phyloP scores from a whole-genome alignment of 37 sponge, comb jelly and placozoan species.

The Sycon ciliatum region DNA sequence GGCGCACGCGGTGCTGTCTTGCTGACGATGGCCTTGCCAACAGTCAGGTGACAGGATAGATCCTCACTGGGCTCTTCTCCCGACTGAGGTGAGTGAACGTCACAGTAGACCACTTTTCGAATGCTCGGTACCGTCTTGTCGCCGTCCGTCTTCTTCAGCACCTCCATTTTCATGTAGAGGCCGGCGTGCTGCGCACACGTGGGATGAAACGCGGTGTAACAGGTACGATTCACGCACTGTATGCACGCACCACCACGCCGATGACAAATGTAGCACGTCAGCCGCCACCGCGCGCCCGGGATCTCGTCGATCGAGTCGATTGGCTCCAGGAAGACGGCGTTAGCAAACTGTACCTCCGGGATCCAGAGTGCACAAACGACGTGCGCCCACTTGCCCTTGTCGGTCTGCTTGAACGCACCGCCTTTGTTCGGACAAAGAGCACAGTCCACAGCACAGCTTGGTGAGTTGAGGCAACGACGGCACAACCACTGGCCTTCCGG shows the following conservation, averaged over 20 bases:
- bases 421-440: conserved; percentile 92
- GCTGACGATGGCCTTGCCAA: neutral
- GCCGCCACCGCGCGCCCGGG: conserved; percentile 90
- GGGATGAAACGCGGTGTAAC: conserved; percentile 94
- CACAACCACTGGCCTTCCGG: conserved; percentile 99
- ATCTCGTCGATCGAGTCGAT: conserved; percentile 90
- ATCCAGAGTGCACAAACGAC: conserved; percentile 98
- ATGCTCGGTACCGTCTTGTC: conserved; percentile 50
- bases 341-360: conserved; percentile 94
- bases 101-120: conserved; percentile 82
- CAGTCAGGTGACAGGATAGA: no score
- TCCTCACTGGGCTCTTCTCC: no score
- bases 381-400: conserved; percentile 85
- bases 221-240: conserved; percentile 91
- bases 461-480: conserved; percentile 86
- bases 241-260: conserved; percentile 83
- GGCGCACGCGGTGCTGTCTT: conserved; percentile 12
- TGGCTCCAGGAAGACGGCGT: conserved; percentile 95
- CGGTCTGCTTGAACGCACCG: conserved; percentile 96
- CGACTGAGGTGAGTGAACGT: conserved; percentile 76
- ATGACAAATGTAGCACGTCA: conserved; percentile 86
- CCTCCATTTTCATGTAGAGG: conserved; percentile 84
- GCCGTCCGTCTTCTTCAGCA: conserved; percentile 24
- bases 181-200: conserved; percentile 96
- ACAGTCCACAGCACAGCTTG: conserved; percentile 87